A percentile compares a stretch with the other conserved stretches of the same genome.
Conservation (phyloP, 1,140 invertebrate species). For the Aphis gossypii region DNA sequence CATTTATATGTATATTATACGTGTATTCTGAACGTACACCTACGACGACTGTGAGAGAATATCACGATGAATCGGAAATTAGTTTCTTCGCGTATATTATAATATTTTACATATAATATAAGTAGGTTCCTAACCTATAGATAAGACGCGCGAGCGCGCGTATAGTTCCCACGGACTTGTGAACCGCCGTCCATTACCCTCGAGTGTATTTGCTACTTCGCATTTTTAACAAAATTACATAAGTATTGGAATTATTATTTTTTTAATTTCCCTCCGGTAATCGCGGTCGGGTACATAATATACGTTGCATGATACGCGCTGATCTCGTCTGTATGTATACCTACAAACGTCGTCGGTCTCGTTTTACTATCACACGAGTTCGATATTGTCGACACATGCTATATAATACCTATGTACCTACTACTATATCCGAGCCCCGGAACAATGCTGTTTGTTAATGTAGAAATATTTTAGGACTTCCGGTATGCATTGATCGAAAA, state of each 20-base stretch:
- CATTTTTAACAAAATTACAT: constrained; percentile 24
- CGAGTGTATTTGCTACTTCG: neutral
- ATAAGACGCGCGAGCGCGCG: neutral
- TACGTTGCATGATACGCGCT: neutral
- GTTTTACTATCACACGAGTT: neutral
- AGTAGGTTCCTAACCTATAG: too few relatives aligned
- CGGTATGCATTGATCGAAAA: neutral
- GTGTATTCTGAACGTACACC: neutral
- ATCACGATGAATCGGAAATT: constrained; percentile 32
- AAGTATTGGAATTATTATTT: neutral
- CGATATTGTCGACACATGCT: neutral
- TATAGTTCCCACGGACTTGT: constrained; percentile 41
- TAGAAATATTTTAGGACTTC: neutral
- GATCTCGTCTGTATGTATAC: too few relatives aligned
- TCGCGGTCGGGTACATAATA: neutral
- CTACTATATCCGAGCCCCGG: neutral
- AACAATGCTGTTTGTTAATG: neutral
- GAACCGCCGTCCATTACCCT: constrained; percentile 19
- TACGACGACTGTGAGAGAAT: constrained; percentile 23
- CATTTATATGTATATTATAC: neutral
- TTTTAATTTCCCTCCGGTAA: neutral
- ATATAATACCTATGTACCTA: neutral
- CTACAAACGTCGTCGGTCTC: too few relatives aligned
- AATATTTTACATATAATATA: neutral
- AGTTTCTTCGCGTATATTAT: constrained; percentile 14